These are phyloP conservation scores for Planiliza haematocheilus DNA, from an alignment of 2,113 vertebrate species.

Conservation along the genomic window DNA sequence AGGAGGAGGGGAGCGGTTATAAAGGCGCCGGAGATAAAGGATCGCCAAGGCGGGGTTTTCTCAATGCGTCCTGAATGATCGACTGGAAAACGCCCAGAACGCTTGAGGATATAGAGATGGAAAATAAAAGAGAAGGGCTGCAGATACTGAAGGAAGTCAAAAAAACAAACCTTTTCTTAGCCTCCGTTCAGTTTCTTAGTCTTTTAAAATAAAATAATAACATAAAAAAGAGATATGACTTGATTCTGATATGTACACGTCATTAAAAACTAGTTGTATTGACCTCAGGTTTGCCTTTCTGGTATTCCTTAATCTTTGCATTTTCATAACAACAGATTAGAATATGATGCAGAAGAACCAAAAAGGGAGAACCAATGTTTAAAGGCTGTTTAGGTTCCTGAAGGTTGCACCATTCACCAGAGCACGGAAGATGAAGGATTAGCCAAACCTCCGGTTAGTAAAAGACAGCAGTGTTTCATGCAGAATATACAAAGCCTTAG, in stretches of 20 bases:
- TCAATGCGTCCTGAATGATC: constrained; percentile 44
- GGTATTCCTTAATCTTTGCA: background rate
- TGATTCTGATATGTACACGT: no score
- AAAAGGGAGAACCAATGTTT: no score
- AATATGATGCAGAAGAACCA: no score
- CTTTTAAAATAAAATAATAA: no score
- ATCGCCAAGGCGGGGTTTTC: constrained; percentile 32
- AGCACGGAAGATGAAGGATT: background rate
- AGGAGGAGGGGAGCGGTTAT: constrained; percentile 35
- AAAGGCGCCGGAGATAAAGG: constrained; percentile 49
- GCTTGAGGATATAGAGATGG: no score
- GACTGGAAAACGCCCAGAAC: constrained; percentile 9
- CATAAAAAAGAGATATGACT: no score
- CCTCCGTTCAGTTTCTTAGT: no score
- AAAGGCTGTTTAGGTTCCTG: background rate
- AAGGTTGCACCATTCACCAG: background rate
- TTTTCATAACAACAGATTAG: no score
- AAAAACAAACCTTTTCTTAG: background rate
- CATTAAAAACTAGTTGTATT: no score
- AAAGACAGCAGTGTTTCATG: background rate
- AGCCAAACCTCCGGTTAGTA: background rate
- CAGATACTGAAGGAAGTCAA: no score
- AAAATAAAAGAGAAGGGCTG: no score
- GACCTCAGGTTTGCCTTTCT: background rate
- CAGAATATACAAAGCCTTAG: background rate